Base-by-base conservation (phyloP, 2,113 vertebrate species). In the Gallinago jamesoni region DNA sequence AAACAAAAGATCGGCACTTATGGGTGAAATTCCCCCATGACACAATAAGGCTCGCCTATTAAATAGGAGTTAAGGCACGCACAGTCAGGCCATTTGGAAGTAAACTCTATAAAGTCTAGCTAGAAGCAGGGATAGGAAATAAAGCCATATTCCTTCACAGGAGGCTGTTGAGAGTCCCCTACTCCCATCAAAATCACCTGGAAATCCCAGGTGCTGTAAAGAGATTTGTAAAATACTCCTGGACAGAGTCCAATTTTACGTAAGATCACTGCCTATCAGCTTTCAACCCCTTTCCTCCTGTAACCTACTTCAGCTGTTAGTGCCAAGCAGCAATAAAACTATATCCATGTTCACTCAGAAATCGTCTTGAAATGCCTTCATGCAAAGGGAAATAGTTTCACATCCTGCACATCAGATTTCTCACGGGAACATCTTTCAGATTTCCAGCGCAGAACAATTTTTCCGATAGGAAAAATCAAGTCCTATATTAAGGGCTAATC, bases 1-100 rank as follows among this genome's bases (percentile, higher is more conserved):
- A 94, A 95, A 84, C 83, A 96, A 89, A 96, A 87, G 82, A 66
- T 85, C 2, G 0, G 62, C 81, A 63, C 45, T 94, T 80, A n/a
- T 19, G 84, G 89, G 91, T 94, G 94, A 87, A 89, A 93, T 80
- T 89, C 66, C 84, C 94, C 73, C 69, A 18, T 53, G 78, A 78
- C 48, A 96, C 84, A 87, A 31, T 55, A 39, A 62, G 48, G 48
- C 27, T 85, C 5, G 47, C 69, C 66, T 76, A 2, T 62, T 37
- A 80, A 82, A 87, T 4, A 68, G 74, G 70, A 94, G 74, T 27
- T 69, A 62, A 55, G 67, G 81, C 90, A 87, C 5, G 4, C 84
- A 66, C 33, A n/a, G 56, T 39, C 62, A 59, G 68, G 59, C n/a
- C 24, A 7, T 43, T 79, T 68, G 45, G 80, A 72, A 89, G 64